phyloP scores from a whole-genome alignment of 2,113 vertebrate species.

The Muscicapa adusta region DNA sequence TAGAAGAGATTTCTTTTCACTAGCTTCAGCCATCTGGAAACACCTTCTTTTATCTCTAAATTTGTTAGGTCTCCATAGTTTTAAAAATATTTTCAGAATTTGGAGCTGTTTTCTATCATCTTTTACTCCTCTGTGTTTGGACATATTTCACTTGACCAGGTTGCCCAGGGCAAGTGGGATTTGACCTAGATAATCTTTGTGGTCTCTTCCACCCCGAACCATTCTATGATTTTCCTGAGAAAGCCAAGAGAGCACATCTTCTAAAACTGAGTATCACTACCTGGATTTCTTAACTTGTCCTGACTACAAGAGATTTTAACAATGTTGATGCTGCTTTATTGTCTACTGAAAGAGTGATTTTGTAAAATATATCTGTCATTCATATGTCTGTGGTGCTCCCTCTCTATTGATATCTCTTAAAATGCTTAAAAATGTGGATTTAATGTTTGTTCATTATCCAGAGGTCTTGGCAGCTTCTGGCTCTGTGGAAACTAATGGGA shows the following conservation, averaged over 20 bases:
- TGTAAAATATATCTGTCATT: neutral
- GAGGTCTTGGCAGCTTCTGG: constrained; percentile 16
- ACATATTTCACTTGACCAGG: neutral
- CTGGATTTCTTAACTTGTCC: neutral
- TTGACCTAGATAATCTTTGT: neutral
- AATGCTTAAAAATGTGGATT: neutral
- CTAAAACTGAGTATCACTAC: neutral
- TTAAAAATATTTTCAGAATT: neutral
- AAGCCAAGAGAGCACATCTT: neutral
- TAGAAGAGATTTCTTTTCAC: neutral
- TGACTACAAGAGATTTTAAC: neutral
- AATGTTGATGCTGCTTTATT: neutral
- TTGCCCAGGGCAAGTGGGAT: neutral
- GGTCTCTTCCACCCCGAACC: neutral
- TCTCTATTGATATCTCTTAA: neutral
- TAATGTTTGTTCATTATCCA: neutral
- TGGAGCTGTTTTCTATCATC: neutral
- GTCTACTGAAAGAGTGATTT: neutral
- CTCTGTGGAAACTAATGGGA: neutral
- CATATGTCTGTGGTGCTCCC: neutral
- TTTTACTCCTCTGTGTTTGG: neutral
- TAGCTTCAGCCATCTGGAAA: neutral
- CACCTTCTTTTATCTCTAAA: neutral
- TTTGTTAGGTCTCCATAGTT: neutral
- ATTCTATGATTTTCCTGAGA: neutral